Base-by-base conservation (phyloP, 1,140 invertebrate genomes). In the Drosophila ercepeae region DNA sequence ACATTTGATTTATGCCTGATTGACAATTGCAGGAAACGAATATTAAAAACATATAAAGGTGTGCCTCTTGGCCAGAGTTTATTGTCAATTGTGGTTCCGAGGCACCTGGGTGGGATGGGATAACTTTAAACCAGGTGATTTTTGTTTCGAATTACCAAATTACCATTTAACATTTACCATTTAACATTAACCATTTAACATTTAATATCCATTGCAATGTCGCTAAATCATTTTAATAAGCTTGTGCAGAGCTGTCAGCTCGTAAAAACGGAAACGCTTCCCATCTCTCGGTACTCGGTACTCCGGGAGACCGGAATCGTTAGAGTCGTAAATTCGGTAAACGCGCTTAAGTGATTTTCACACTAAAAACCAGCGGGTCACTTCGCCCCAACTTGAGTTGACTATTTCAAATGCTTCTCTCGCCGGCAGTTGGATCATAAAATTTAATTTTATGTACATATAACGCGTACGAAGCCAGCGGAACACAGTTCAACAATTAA, bases 401-500 rank as follows among this genome's bases (percentile, higher is more conserved):
- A 49, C 74, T 68, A 59, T 71, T 69, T 59, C 53, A 41, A 67
- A 74, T 74, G 70, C 32, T 41, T 49, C 29, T 27, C 41, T 19
- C 11, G 36, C 59, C 48, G 39, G 34, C 51, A 16, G 44, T 29
- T 21, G 39, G 27, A 54, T 52, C 69, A 82, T 82, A 83, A 82
- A 82, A 82, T 84, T 74, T 44, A 82, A 78, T 82, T 82, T 82
- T 78, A 82, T 82, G 54, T 63, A 60, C 74, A 52, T 25, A 44
- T 51, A 52, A 64, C 59, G 67, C 73, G 41, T 46, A 48, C 53
- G 52, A 57, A 58, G 46, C 41, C 49, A 42, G 63, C 50, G 73
- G 58, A 82, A 86, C 82, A 86, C 76, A 88, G 70, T 79, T 86
- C 83, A 64, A 74, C 82, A 86, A 88, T 86, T 86, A 88, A 88